These are phyloP conservation scores for Vulpes lagopus DNA, from an alignment of 2,113 vertebrate genomes.

Conservation along the genomic window DNA sequence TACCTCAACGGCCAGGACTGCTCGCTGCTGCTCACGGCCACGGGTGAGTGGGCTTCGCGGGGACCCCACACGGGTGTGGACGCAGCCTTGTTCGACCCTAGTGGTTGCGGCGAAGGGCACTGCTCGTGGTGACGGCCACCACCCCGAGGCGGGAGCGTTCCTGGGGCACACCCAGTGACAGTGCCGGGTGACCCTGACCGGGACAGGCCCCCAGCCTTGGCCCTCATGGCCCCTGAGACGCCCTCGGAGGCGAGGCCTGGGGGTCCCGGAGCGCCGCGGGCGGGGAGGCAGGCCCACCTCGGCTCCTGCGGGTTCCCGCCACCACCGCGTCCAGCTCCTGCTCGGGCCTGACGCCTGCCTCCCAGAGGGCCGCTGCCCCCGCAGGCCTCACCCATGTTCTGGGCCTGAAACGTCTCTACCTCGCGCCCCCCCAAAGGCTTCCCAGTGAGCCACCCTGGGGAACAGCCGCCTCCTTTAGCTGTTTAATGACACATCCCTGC, in stretches of 20 bases:
- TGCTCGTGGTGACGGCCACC: accelerated
- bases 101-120: background rate
- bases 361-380: background rate
- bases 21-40: constrained; percentile 93
- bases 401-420: background rate
- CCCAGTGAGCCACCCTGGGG: background rate
- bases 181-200: too few species aligned
- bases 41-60: constrained; percentile 79
- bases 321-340: background rate
- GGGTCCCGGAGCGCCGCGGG: accelerated
- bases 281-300: background rate
- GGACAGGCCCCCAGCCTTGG: background rate
- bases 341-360: background rate
- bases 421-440: background rate
- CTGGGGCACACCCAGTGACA: background rate
- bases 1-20: constrained; percentile 97
- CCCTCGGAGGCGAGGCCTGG: background rate
- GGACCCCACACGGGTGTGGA: accelerated
- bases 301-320: background rate
- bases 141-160: accelerated
- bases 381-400: background rate
- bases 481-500: accelerated
- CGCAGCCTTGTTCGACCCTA: background rate
- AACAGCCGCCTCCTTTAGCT: background rate
- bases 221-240: too few species aligned